Conservation (phyloP, 2,113 vertebrate genomes). For the Protomyctophum bolini region DNA sequence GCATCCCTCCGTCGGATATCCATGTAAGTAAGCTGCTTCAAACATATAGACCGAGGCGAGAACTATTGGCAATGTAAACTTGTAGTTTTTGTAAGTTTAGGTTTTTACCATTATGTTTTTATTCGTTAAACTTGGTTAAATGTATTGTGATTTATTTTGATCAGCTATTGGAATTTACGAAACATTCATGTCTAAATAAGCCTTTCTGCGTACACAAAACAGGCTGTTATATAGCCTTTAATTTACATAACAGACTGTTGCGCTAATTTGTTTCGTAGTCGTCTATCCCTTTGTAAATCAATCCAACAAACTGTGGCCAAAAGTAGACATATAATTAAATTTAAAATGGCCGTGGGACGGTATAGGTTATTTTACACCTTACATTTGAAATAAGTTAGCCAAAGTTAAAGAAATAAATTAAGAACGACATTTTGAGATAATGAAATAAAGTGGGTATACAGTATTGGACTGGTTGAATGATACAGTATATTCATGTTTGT, state of each 20-base stretch:
- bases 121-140: not conserved
- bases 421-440: not conserved
- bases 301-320: too few species aligned
- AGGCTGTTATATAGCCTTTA: not conserved
- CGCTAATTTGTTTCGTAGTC: not conserved
- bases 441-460: not conserved
- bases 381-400: too few species aligned
- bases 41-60: not conserved
- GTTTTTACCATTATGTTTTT: not conserved
- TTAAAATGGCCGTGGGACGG: too few species aligned
- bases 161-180: too few species aligned
- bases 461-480: too few species aligned
- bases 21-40: slow-evolving; percentile 80
- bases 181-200: too few species aligned
- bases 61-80: not conserved
- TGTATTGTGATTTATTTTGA: not conserved
- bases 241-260: not conserved
- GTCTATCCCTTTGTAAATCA: too few species aligned
- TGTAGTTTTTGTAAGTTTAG: too few species aligned
- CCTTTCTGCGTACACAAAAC: too few species aligned
- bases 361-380: too few species aligned
- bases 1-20: slow-evolving; percentile 97
- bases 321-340: too few species aligned
- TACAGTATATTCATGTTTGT: not conserved
- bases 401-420: too few species aligned